Evolutionary conservation across 2,113 vertebrate genomes (phyloP), one percentile per base, ranked within the genome.

Genomic region (Gorsachius goisagi): DNA sequence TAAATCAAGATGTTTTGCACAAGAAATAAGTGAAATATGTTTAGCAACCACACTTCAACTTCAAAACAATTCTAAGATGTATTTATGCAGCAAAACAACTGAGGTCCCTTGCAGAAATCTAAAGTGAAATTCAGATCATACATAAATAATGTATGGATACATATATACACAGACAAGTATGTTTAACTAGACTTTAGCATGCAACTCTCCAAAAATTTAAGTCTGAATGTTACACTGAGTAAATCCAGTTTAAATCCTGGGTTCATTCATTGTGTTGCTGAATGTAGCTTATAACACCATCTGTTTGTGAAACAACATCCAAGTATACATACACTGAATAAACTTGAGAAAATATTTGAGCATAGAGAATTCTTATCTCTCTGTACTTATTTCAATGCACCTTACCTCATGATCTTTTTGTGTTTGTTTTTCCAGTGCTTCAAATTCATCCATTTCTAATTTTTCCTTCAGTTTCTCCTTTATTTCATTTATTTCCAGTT

Each of bases 401-500:
- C 88, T 97, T 89, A 99, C 99, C 99, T 99, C 98, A 9, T 98
- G 97, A 76, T 99, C 98, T 75, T 98, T 98, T 59, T 94, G 95
- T 75, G 97, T 93, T 95, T 98, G 98, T 59, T 98, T 98, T 97
- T 99, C 99, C 58, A 99, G 97, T 75, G 84, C 85, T 76, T 98
- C 97, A 95, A 99, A 99, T 96, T 99, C 99, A 7, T 98, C 98
- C 16, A 95, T 90, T 68, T 99, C 99, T 28, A 39, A 81, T 89
- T 98, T 98, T 90, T 99, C 99, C 60, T 98, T 97, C 41, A 99
- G 95, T 66, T 98, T 98, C 76, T 97, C 96, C 39, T 97, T 96
- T 30, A 99, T 78, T 77, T 97, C 95, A 49, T 96, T 94, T 26
- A 98, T 98, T 94, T 99, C 98, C 41, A n/a, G 91, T 89, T 97